Conservation (phyloP, 2,797 vertebrate species). For the Macropodus opercularis region DNA sequence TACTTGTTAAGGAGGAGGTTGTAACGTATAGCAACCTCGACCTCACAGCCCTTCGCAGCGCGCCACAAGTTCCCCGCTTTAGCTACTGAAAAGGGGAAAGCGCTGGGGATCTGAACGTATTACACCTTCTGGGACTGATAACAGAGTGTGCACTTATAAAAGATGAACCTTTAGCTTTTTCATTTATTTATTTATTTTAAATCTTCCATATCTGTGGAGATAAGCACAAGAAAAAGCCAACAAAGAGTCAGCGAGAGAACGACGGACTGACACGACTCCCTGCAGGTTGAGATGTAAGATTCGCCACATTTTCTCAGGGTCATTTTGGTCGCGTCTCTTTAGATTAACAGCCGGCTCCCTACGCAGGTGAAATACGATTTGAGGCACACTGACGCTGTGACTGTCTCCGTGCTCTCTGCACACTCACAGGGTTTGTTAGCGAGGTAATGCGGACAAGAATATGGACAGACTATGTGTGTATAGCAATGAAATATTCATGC, state of each 20-base stretch:
- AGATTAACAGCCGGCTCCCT: conserved; percentile 32
- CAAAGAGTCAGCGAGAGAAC: conserved; percentile 1
- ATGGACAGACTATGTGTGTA: conserved; percentile 46
- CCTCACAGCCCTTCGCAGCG: conserved; percentile 17
- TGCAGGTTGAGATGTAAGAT: conserved; percentile 23
- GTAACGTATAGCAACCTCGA: conserved; percentile 6
- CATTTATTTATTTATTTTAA: conserved; percentile 37
- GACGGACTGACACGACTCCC: conserved; percentile 18
- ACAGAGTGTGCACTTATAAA: conserved; percentile 47
- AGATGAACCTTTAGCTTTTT: conserved; percentile 56
- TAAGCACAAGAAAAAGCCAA: conserved; percentile 22
- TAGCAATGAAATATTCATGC: conserved; percentile 76
- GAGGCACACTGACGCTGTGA: conserved; percentile 30
- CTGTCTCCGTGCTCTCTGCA: conserved; percentile 1
- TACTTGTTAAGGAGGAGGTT: conserved; percentile 15
- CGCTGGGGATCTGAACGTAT: conserved; percentile 42
- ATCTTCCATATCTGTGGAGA: conserved; percentile 48
- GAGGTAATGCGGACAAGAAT: conserved; percentile 59
- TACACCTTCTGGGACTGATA: conserved; percentile 42
- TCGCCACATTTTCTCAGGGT: conserved; percentile 20
- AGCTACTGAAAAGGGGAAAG: conserved; percentile 25
- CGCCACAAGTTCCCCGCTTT: conserved; percentile 37
- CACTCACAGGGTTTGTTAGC: conserved; percentile 39
- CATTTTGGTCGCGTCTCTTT: conserved; percentile 41
- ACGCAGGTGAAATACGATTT: conserved; percentile 23